These are phyloP conservation scores for Cydia splendana DNA, from an alignment of 1,140 invertebrate species.

Conservation along the genomic window DNA sequence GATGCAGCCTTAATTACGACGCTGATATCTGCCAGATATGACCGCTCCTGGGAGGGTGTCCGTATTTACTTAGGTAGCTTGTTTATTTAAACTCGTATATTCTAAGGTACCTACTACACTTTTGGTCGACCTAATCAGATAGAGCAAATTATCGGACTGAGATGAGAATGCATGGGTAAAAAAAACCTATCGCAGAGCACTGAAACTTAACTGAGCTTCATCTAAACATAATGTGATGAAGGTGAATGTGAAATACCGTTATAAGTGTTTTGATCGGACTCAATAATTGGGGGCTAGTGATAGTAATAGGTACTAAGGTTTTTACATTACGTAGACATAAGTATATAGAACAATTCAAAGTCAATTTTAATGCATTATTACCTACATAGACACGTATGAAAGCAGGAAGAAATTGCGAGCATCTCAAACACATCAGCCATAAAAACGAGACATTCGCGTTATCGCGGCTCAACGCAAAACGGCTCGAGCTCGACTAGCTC, in stretches of 20 bases:
- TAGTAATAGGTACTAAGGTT: too few species aligned
- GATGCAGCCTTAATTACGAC: slow-evolving; percentile 61
- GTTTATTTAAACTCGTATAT: neutral
- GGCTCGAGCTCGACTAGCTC: slow-evolving; percentile 2
- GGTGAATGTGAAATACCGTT: too few species aligned
- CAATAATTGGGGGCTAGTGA: too few species aligned
- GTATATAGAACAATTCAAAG: slow-evolving; percentile 23
- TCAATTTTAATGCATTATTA: slow-evolving; percentile 11
- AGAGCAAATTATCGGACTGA: neutral
- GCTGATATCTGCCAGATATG: slow-evolving; percentile 31
- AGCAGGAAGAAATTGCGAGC: slow-evolving; percentile 9
- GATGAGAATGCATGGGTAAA: too few species aligned
- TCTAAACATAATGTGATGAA: too few species aligned
- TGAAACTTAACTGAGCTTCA: too few species aligned
- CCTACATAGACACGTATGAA: neutral
- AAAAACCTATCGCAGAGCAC: too few species aligned
- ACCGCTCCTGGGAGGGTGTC: neutral
- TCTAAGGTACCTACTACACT: neutral
- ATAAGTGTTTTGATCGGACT: too few species aligned
- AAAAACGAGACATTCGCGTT: slow-evolving; percentile 2
- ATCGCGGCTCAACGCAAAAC: neutral
- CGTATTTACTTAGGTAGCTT: neutral
- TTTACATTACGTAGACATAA: neutral
- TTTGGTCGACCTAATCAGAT: neutral
- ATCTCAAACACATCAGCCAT: slow-evolving; percentile 18